Evolutionary conservation across 2,888 invertebrate genomes (phyloP).

Genomic region (Nebria salina): DNA sequence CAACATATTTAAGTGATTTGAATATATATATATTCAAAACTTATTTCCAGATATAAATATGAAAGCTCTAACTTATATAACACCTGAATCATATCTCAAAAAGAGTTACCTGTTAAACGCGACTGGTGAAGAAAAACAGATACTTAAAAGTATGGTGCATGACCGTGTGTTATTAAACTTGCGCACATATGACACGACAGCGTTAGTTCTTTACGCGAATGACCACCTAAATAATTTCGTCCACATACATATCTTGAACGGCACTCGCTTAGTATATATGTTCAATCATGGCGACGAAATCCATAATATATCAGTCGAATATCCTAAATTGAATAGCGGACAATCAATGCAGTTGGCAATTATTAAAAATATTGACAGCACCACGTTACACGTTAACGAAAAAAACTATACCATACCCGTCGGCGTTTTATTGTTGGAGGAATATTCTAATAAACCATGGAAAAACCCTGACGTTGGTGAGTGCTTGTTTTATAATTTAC

Average conservation of each 20-base stretch:
- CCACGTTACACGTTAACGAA: conserved; percentile 84
- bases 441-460: conserved; percentile 89
- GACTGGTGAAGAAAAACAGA: conserved; percentile 69
- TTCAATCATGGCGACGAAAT: conserved; percentile 86
- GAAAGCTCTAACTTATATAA: conserved; percentile 88
- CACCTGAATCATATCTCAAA: conserved; percentile 80
- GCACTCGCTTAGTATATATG: conserved; percentile 81
- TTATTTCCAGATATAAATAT: conserved; percentile 82
- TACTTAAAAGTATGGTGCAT: conserved; percentile 77
- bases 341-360: conserved; percentile 91
- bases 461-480: conserved; percentile 81
- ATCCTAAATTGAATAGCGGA: conserved; percentile 79
- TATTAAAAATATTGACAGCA: conserved; percentile 74
- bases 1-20: no score
- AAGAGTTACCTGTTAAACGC: conserved; percentile 78
- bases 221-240: conserved; percentile 94
- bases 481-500: conserved; percentile 36
- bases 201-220: conserved; percentile 88
- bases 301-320: conserved; percentile 79
- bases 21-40: no score
- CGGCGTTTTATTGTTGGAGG: conserved; percentile 75
- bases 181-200: conserved; percentile 84
- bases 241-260: conserved; percentile 84
- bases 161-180: conserved; percentile 88
- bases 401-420: conserved; percentile 75